Base-by-base conservation (phyloP, 2,113 vertebrate genomes). In the Typhlomys cinereus region DNA sequence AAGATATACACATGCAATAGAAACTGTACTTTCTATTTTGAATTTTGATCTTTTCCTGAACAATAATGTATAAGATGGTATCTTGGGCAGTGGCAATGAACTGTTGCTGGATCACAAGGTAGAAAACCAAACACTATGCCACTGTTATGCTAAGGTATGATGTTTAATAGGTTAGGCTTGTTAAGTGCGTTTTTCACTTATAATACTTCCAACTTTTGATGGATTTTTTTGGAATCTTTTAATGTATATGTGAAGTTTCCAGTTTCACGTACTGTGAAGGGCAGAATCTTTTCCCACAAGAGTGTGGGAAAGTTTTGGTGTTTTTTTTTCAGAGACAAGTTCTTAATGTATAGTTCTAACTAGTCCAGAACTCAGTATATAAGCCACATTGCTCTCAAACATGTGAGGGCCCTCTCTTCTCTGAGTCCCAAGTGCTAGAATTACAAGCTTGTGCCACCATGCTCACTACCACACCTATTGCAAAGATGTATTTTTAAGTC, bases 231-330 rank as follows among this genome's bases (percentile, higher is more conserved):
- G 29, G 46, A 41, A 31, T 7, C 18, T 50, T 18, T 69, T 74
- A 15, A 73, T 5, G 18, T 44, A 71, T 31, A 67, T 21, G 14
- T 11, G 61, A 81, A 86, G 67, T 85, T 90, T 90, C 8, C 88
- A 57, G 78, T 74, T 76, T 29, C 74, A 48, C 44, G 7, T 61
- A 18, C 48, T 90, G 4, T 90, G 64, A 90, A 92, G 23, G 25
- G 75, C 90, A 83, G 70, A 44, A 41, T 59, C 41, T 14, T 59
- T n/a, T 36, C 21, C 76, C 94, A 87, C n/a, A 88, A 62, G 36
- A 87, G 10, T 80, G 25, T 71, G 50, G 1, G 48, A 48, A 61
- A 23, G 18, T 64, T 81, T 81, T 15, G 64, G 29, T 34, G 29
- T 75, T 52, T 52, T 50, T 9, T 44, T 64, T 48, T 66, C 66